Base-by-base conservation (phyloP, 2,888 invertebrate genomes). In the Amphiduros pacificus region DNA sequence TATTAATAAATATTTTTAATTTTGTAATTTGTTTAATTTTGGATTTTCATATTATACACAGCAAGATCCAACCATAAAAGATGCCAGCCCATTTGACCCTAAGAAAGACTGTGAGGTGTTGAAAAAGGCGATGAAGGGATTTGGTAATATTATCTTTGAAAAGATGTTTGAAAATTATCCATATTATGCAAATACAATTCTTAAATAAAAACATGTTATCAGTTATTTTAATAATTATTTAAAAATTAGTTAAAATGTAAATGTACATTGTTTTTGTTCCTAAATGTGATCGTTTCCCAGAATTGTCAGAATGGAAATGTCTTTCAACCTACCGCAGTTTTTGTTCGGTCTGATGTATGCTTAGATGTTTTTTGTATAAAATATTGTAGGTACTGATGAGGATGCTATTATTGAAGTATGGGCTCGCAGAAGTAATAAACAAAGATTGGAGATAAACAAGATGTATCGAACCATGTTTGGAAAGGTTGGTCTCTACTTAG, bases 41-140 rank as follows among this genome's bases (percentile, higher is more conserved):
- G n/a, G n/a, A n/a, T n/a, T n/a, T n/a, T n/a, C n/a, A n/a, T n/a
- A n/a, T n/a, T n/a, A n/a, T n/a, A 66, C 68, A 20, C 70, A 81
- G 78, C 75, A 79, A 71, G 77, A 80, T 51, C 79, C 78, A 20
- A 83, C 83, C 5, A 68, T 83, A 53, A 74, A 74, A 55, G 74
- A 80, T 9, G 78, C 74, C 61, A 74, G 72, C n/a, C 75, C 77
- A 20, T 83, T 83, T 66, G 79, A 81, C 68, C 74, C 79, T 4
- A 77, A 80, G 55, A 70, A 70, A 32, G 83, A 83, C 71, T 77
- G 77, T 9, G 77, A 82, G 63, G 74, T 74, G 2, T 63, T 83
- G 29, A 69, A 73, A 24, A 75, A 72, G 50, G 82, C 83, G 2
- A 80, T 82, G 79, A 82, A 82, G 67, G 83, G 83, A 36, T 59